These are phyloP conservation scores for Drosophila chauvacae DNA, from an alignment of 1,140 invertebrate species.

Conservation along the genomic window DNA sequence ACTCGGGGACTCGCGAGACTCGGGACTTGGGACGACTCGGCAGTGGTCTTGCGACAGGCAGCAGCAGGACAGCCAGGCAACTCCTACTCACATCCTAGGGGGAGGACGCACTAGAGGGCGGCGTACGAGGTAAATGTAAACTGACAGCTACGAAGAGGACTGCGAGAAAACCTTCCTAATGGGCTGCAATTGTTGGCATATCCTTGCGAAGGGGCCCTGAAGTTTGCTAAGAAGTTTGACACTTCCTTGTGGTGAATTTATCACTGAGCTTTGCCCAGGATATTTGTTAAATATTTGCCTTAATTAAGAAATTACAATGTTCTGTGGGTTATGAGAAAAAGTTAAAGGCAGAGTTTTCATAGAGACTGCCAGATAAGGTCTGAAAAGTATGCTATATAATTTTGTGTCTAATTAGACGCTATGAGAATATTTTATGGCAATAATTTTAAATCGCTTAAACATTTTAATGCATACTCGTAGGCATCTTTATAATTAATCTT, in stretches of 20 bases:
- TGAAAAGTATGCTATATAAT: background rate
- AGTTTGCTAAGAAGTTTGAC: slow-evolving; percentile 3
- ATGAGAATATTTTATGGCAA: too few relatives aligned
- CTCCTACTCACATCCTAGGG: slow-evolving; percentile 26
- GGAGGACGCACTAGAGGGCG: slow-evolving; percentile 5
- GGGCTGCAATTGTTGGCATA: slow-evolving; percentile 31
- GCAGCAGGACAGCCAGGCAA: slow-evolving; percentile 41
- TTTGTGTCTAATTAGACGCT: background rate
- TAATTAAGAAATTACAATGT: background rate
- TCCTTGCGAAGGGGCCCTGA: slow-evolving; percentile 3
- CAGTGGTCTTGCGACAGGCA: slow-evolving; percentile 40
- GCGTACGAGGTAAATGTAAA: slow-evolving; percentile 40
- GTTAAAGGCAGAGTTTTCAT: background rate
- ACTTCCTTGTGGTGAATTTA: slow-evolving; percentile 5
- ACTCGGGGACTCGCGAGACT: slow-evolving; percentile 35
- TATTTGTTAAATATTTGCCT: slow-evolving; percentile 9
- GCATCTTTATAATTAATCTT: background rate
- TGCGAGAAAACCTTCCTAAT: slow-evolving; percentile 43
- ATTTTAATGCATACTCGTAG: background rate
- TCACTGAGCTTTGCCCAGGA: background rate
- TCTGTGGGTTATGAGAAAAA: background rate
- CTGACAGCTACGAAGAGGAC: slow-evolving; percentile 44
- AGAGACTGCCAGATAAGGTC: too few relatives aligned
- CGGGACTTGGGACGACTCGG: slow-evolving; percentile 24
- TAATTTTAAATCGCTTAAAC: too few relatives aligned